A percentile compares a stretch with the other conserved stretches of the same genome.
Conservation (phyloP, 2,888 invertebrate species). For the Isoperla grammatica region DNA sequence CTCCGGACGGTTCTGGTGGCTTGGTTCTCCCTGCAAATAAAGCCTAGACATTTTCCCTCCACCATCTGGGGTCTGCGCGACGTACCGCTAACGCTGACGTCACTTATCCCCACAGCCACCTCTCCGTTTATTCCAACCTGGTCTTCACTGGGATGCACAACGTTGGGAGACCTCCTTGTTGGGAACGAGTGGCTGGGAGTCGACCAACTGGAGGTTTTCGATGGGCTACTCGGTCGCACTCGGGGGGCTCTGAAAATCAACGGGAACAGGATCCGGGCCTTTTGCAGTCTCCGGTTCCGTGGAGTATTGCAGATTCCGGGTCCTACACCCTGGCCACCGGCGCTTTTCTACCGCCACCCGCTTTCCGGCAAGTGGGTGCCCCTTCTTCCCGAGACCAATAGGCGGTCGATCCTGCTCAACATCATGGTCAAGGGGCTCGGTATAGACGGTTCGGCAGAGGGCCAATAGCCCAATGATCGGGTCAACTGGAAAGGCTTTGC, state of each 20-base stretch:
- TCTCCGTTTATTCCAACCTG: neutral
- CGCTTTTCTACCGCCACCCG: too few species aligned
- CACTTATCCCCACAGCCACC: neutral
- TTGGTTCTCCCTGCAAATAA: neutral
- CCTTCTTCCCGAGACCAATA: too few species aligned
- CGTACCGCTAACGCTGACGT: neutral
- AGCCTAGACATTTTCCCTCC: neutral
- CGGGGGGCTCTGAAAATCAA: neutral
- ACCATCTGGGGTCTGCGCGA: neutral
- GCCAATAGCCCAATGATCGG: too few species aligned
- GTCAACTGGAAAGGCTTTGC: too few species aligned
- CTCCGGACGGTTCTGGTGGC: neutral
- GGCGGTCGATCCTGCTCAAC: too few species aligned
- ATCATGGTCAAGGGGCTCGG: too few species aligned
- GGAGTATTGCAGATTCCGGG: too few species aligned
- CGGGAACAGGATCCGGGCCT: neutral
- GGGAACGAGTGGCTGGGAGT: neutral
- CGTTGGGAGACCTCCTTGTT: neutral
- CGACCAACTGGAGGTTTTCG: neutral
- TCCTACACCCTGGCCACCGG: too few species aligned
- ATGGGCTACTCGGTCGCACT: neutral
- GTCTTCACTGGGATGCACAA: neutral
- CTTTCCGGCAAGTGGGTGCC: too few species aligned
- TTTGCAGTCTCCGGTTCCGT: too few species aligned
- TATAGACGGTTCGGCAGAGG: too few species aligned